Evolutionary conservation across 2,797 vertebrate species (phyloP).

Genomic region (Pygocentrus nattereri): DNA sequence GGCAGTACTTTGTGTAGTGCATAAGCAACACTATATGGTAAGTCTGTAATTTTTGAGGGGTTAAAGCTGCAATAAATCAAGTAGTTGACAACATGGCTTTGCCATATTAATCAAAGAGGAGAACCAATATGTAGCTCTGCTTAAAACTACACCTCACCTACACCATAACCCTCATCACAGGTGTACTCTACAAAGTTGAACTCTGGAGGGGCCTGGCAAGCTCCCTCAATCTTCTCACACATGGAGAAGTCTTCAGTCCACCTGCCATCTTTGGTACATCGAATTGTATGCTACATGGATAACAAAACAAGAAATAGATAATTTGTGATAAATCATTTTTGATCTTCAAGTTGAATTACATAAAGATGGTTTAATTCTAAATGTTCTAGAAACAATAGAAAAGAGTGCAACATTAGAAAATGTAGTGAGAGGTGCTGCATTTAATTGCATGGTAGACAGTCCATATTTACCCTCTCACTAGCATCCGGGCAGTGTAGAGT

Average conservation of each 20-base stretch:
- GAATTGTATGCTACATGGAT: conserved; percentile 80
- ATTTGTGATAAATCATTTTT: neutral
- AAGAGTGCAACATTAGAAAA: neutral
- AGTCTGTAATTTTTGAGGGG: neutral
- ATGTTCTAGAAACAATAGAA: too few relatives aligned
- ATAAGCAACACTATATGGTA: too few relatives aligned
- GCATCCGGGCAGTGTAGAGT: conserved; percentile 81
- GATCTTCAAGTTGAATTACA: neutral
- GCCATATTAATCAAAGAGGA: neutral
- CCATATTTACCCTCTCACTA: conserved; percentile 70
- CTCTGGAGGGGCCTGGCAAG: conserved; percentile 80
- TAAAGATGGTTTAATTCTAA: neutral
- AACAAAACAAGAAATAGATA: conserved; percentile 12
- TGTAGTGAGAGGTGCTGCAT: neutral
- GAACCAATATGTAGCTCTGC: neutral
- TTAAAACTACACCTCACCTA: conserved; percentile 82
- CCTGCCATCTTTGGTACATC: conserved; percentile 88
- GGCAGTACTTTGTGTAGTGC: too few relatives aligned
- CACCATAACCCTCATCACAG: conserved; percentile 85
- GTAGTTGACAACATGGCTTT: neutral
- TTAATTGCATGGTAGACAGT: neutral
- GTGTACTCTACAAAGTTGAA: conserved; percentile 89
- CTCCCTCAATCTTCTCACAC: conserved; percentile 85
- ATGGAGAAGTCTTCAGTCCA: conserved; percentile 91
- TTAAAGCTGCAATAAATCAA: neutral